Conservation (phyloP, 2,888 invertebrate genomes). For the Nephrotoma appendiculata region DNA sequence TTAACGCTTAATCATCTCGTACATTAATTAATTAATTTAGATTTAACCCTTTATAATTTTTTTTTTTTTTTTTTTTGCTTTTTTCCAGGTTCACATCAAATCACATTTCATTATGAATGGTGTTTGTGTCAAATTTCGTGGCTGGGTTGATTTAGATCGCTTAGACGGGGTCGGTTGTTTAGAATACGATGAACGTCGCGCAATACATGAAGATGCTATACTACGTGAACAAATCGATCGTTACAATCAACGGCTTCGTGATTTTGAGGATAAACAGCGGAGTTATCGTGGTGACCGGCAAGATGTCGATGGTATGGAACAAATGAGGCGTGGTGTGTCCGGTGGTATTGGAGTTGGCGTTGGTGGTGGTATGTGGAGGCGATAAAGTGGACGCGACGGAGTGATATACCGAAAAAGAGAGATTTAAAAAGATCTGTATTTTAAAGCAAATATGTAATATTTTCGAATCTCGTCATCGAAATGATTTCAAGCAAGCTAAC, state of each 20-base stretch:
- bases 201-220: slow-evolving; percentile 77
- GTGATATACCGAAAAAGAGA: neutral
- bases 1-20: neutral
- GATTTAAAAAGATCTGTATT: neutral
- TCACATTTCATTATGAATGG: slow-evolving; percentile 97
- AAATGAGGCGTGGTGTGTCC: slow-evolving; percentile 30
- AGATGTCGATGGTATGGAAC: slow-evolving; percentile 44
- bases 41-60: neutral
- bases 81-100: slow-evolving; percentile 77
- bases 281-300: slow-evolving; percentile 62
- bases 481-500: neutral
- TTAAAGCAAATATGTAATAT: neutral
- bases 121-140: slow-evolving; percentile 93
- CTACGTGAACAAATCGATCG: slow-evolving; percentile 83
- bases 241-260: slow-evolving; percentile 78
- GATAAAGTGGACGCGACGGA: slow-evolving; percentile 18
- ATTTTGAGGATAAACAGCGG: slow-evolving; percentile 75
- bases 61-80: neutral
- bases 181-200: slow-evolving; percentile 84
- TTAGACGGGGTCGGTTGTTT: slow-evolving; percentile 88
- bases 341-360: slow-evolving; percentile 30
- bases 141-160: slow-evolving; percentile 85
- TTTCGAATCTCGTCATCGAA: neutral
- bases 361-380: slow-evolving; percentile 27
- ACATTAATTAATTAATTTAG: neutral